These are phyloP conservation scores for Heliconius erato DNA, from an alignment of 2,888 invertebrate species.

Conservation along the genomic window DNA sequence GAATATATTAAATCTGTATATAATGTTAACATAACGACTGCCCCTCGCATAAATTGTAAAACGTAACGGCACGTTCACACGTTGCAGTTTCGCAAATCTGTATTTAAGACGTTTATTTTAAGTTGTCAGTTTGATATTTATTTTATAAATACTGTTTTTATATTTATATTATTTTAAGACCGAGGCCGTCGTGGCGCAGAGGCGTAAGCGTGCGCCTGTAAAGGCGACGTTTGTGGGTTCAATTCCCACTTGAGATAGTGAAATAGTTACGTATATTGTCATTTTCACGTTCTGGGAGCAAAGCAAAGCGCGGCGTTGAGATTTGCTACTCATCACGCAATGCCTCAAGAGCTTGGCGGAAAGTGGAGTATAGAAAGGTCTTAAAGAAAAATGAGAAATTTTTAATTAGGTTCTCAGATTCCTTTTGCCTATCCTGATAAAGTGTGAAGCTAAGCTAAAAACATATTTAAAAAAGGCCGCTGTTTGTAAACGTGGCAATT, in stretches of 20 bases:
- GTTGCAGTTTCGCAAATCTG: not conserved
- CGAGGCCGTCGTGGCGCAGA: not conserved
- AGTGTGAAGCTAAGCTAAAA: not conserved
- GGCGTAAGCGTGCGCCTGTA: no score
- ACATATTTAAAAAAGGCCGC: not conserved
- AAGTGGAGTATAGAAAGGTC: no score
- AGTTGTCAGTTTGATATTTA: not conserved
- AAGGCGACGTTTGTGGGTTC: no score
- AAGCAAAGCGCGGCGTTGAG: no score
- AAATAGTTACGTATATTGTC: no score
- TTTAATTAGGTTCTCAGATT: no score
- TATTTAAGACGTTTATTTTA: not conserved
- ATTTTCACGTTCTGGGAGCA: no score
- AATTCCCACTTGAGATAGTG: no score
- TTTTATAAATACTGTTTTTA: not conserved
- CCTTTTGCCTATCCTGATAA: not conserved
- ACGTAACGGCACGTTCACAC: constrained; percentile 16
- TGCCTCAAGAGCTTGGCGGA: no score
- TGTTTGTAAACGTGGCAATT: no score
- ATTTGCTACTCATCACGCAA: no score
- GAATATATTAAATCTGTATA: not conserved
- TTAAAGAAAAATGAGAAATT: no score
- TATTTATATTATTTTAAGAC: not conserved
- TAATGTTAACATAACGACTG: constrained; percentile 14
- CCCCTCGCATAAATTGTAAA: constrained; percentile 18